Percentiles rank a stretch among this genome's conserved stretches.
Conservation (phyloP, 2,797 vertebrate genomes). For the Halcyon leucocephala region DNA sequence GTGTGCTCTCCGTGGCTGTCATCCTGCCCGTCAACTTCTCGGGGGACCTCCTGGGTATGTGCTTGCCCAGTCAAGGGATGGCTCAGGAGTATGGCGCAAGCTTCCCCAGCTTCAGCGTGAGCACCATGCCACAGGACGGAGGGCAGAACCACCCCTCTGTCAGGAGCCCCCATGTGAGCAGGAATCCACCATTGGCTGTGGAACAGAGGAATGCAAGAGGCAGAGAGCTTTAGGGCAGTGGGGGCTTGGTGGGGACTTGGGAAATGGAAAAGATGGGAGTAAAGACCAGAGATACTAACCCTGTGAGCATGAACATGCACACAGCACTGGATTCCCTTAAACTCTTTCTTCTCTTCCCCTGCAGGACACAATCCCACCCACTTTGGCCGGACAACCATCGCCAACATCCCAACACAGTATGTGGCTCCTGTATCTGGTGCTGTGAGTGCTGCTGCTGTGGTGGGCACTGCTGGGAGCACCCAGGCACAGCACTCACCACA, state of each 20-base stretch:
- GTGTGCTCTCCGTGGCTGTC: slow-evolving; percentile 92
- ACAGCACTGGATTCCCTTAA: neutral
- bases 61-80: neutral
- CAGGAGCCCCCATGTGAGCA: neutral
- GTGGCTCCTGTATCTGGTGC: slow-evolving; percentile 61
- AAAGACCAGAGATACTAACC: neutral
- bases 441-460: neutral
- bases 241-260: neutral
- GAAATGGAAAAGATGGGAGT: neutral
- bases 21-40: slow-evolving; percentile 96
- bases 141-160: neutral
- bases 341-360: slow-evolving; percentile 30
- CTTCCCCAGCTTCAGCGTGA: neutral
- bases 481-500: neutral
- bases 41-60: slow-evolving; percentile 91
- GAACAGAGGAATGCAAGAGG: neutral
- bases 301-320: accelerated
- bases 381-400: slow-evolving; percentile 94
- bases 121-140: neutral
- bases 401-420: slow-evolving; percentile 91
- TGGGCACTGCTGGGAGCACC: neutral
- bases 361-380: slow-evolving; percentile 90
- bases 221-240: neutral
- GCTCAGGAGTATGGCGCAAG: neutral
- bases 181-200: neutral